Evolutionary conservation across 2,113 vertebrate genomes (phyloP).

Genomic region (Oncorhynchus kisutch): DNA sequence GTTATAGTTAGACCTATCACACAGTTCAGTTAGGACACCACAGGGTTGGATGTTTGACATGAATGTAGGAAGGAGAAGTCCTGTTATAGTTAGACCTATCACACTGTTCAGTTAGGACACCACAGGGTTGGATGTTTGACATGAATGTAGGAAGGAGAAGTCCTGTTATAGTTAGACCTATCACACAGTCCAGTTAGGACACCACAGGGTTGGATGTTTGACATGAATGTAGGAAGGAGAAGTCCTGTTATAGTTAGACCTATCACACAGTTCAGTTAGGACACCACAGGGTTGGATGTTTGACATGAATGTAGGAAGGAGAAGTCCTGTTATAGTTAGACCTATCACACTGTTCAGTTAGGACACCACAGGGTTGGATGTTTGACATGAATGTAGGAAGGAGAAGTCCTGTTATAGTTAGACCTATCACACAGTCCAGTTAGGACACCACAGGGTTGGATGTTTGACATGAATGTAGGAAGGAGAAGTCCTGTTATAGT

Average conservation of each 20-base stretch:
- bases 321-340: too few species aligned
- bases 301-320: too few species aligned
- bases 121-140: not conserved
- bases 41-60: not conserved
- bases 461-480: too few species aligned
- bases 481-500: too few species aligned
- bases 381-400: too few species aligned
- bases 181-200: not conserved
- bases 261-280: not conserved
- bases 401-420: too few species aligned
- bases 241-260: not conserved
- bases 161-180: not conserved
- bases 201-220: not conserved
- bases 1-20: not conserved
- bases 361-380: too few species aligned
- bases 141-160: not conserved
- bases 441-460: too few species aligned
- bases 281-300: not conserved
- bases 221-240: not conserved
- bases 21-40: not conserved
- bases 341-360: too few species aligned
- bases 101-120: not conserved
- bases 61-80: too few species aligned
- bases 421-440: too few species aligned
- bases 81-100: not conserved